Evolutionary conservation across 2,888 invertebrate species (phyloP).

Genomic region (Hofmannophila pseudospretella): DNA sequence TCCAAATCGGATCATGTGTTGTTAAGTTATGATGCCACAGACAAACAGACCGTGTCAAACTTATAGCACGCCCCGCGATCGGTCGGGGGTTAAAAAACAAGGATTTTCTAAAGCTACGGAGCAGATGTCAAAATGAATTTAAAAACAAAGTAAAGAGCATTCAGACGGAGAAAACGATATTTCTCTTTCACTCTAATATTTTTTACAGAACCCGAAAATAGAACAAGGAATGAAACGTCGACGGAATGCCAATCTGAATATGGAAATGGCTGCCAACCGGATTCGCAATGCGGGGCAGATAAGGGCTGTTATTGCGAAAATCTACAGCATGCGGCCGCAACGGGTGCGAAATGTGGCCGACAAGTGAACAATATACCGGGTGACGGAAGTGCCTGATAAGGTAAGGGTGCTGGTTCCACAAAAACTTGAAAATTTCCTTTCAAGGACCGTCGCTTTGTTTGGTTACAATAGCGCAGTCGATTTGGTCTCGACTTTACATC

Average conservation of each 20-base stretch:
- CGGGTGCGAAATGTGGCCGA: slow-evolving; percentile 33
- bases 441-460: not conserved
- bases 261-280: slow-evolving; percentile 58
- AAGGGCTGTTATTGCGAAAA: slow-evolving; percentile 61
- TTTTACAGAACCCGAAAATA: slow-evolving; percentile 6
- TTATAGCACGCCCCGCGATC: no score
- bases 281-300: slow-evolving; percentile 67
- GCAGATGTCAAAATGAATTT: not conserved
- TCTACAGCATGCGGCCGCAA: slow-evolving; percentile 36
- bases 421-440: not conserved
- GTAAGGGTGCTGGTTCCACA: not conserved
- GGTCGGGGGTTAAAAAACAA: no score
- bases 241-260: slow-evolving; percentile 57
- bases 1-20: no score
- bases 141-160: not conserved
- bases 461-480: not conserved
- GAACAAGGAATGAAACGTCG: slow-evolving; percentile 10
- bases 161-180: not conserved
- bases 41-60: no score
- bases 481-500: no score
- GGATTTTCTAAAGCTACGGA: not conserved
- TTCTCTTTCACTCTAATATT: slow-evolving; percentile 3
- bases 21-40: no score
- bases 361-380: slow-evolving; percentile 28
- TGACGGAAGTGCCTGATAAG: not conserved